A percentile compares a stretch with the other conserved stretches of the same genome.
These are phyloP conservation scores for Notothenia coriiceps DNA, from an alignment of 2,113 vertebrate species.

Conservation along the genomic window DNA sequence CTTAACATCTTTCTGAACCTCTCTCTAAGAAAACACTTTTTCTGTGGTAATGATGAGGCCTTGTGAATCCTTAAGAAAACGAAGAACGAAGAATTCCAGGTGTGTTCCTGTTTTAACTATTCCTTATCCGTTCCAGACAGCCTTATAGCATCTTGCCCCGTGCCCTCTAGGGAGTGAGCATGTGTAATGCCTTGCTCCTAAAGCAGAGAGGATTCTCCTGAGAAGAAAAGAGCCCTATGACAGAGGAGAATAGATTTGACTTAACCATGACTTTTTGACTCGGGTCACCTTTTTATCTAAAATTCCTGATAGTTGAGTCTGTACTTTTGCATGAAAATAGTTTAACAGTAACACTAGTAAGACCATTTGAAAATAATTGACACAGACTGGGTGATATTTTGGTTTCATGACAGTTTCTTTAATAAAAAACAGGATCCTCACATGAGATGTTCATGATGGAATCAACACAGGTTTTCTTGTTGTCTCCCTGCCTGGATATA, in stretches of 20 bases:
- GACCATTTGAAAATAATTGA: neutral
- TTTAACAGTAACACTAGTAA: neutral
- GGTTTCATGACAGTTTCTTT: constrained; percentile 30
- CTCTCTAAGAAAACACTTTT: neutral
- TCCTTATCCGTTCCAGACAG: neutral
- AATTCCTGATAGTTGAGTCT: too few species aligned
- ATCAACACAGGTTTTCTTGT: neutral
- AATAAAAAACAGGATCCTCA: constrained; percentile 34
- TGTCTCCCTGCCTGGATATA: neutral
- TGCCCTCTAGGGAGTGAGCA: neutral
- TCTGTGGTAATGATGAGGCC: neutral
- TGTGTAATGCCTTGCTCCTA: neutral
- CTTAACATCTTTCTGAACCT: too few species aligned
- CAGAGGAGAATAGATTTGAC: neutral
- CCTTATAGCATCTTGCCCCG: neutral
- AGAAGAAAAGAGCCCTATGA: neutral
- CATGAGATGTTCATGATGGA: neutral
- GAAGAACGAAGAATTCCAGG: too few species aligned
- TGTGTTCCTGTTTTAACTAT: too few species aligned
- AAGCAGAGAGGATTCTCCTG: neutral
- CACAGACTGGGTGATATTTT: neutral
- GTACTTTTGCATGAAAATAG: neutral
- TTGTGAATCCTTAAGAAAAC: neutral
- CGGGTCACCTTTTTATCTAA: too few species aligned
- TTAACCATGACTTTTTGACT: neutral